phyloP scores from a whole-genome alignment of 2,797 vertebrate species.

The Dryobates pubescens region DNA sequence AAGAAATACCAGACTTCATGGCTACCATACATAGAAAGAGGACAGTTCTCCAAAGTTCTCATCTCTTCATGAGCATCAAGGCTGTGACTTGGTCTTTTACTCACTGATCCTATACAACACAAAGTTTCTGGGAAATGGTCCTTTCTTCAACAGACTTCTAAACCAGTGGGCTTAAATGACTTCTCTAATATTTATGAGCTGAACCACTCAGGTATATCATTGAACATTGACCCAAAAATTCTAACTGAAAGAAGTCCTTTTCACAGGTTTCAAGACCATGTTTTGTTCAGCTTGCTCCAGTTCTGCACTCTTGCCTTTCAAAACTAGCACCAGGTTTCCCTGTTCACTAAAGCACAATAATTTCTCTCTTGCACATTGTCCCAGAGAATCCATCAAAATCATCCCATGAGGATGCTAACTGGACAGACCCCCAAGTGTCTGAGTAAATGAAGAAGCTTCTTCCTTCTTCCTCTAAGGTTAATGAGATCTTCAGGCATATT shows the following conservation, averaged over 20 bases:
- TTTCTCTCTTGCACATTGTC: neutral
- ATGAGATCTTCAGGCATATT: neutral
- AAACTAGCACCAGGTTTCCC: neutral
- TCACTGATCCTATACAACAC: too few species aligned
- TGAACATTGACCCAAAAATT: neutral
- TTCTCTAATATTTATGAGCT: neutral
- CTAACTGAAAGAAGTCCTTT: neutral
- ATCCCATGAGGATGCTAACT: neutral
- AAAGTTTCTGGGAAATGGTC: too few species aligned
- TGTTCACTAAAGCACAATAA: neutral
- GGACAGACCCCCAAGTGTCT: neutral
- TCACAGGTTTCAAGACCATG: neutral
- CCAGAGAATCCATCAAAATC: neutral
- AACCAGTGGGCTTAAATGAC: neutral
- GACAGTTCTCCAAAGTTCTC: too few species aligned
- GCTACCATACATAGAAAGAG: too few species aligned
- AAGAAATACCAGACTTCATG: neutral
- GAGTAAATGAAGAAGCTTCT: neutral
- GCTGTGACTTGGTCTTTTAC: too few species aligned
- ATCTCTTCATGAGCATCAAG: too few species aligned
- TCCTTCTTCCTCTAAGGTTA: neutral
- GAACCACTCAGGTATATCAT: neutral
- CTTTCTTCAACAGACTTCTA: neutral
- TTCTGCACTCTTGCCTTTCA: neutral
- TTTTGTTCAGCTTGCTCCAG: neutral